Evolutionary conservation across 1,140 invertebrate species (phyloP).

Genomic region (Brachionus plicatilis): DNA sequence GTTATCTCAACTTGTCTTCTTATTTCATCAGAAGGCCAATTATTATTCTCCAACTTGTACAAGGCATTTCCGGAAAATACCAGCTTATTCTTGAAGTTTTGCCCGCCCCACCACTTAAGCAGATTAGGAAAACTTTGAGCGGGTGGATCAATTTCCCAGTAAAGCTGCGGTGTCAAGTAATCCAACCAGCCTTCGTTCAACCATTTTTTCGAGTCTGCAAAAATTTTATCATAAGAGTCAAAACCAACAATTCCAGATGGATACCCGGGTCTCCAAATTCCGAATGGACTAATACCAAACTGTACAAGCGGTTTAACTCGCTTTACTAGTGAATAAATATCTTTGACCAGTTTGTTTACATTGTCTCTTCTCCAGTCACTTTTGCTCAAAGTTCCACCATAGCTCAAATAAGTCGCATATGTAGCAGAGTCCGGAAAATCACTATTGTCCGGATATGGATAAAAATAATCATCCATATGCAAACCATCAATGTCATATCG

Average conservation of each 20-base stretch:
- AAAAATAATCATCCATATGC: slow-evolving; percentile 54
- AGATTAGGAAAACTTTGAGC: slow-evolving; percentile 48
- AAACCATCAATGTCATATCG: slow-evolving; percentile 51
- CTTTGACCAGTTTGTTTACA: slow-evolving; percentile 46
- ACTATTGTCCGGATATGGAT: slow-evolving; percentile 48
- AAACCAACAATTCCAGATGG: slow-evolving; percentile 46
- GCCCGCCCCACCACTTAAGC: slow-evolving; percentile 49
- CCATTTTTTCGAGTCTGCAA: slow-evolving; percentile 50
- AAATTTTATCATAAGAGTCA: slow-evolving; percentile 46
- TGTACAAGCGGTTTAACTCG: slow-evolving; percentile 45
- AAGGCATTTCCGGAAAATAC: slow-evolving; percentile 46
- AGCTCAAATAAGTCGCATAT: slow-evolving; percentile 44
- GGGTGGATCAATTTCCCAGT: slow-evolving; percentile 49
- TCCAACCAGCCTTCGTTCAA: slow-evolving; percentile 50
- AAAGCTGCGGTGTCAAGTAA: slow-evolving; percentile 50
- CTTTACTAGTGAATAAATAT: slow-evolving; percentile 44
- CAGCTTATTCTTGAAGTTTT: slow-evolving; percentile 44
- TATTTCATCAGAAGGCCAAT: slow-evolving; percentile 46
- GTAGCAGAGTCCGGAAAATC: slow-evolving; percentile 47
- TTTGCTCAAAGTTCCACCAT: slow-evolving; percentile 45
- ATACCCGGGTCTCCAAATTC: slow-evolving; percentile 48
- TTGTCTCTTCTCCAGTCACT: slow-evolving; percentile 49
- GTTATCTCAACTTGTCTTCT: slow-evolving; percentile 46
- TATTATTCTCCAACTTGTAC: slow-evolving; percentile 41
- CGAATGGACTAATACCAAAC: slow-evolving; percentile 51